Conservation (phyloP, 2,888 invertebrate genomes). For the Parapristionchus giblindavisi region DNA sequence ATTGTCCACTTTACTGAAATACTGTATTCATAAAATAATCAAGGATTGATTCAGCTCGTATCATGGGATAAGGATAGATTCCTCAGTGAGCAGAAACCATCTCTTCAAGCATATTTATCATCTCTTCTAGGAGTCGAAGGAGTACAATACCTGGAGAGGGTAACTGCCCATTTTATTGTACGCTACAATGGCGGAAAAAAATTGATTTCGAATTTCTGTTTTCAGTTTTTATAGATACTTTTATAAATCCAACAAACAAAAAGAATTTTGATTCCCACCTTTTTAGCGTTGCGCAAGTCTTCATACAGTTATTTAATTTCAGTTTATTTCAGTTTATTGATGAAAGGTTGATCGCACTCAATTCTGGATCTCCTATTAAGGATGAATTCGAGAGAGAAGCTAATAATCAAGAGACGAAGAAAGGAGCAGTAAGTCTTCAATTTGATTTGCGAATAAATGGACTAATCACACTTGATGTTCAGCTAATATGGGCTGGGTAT, state of each 20-base stretch:
- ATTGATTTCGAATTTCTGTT: conserved; percentile 18
- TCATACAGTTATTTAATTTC: too few relatives aligned
- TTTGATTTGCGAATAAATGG: too few relatives aligned
- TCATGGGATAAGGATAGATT: conserved; percentile 53
- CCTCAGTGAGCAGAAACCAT: conserved; percentile 47
- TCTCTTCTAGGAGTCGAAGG: conserved; percentile 59
- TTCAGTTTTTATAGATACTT: conserved; percentile 17
- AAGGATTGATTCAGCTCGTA: conserved; percentile 35
- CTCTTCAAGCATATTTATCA: conserved; percentile 48
- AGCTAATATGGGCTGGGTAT: too few relatives aligned
- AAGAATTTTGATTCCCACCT: too few relatives aligned
- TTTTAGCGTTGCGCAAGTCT: too few relatives aligned
- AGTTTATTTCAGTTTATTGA: conserved; percentile 83
- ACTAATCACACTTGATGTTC: too few relatives aligned
- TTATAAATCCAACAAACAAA: background rate
- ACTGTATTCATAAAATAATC: too few relatives aligned
- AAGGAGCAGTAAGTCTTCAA: background rate
- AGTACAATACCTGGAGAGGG: conserved; percentile 66
- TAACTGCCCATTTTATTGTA: too few relatives aligned
- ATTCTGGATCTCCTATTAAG: conserved; percentile 88
- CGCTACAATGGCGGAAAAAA: background rate
- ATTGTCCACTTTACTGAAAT: too few relatives aligned
- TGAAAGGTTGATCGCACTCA: conserved; percentile 89
- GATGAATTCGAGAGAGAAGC: conserved; percentile 94
- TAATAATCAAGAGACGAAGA: background rate